Conservation (phyloP, 1,140 invertebrate genomes). For the Heterodera schachtii region DNA sequence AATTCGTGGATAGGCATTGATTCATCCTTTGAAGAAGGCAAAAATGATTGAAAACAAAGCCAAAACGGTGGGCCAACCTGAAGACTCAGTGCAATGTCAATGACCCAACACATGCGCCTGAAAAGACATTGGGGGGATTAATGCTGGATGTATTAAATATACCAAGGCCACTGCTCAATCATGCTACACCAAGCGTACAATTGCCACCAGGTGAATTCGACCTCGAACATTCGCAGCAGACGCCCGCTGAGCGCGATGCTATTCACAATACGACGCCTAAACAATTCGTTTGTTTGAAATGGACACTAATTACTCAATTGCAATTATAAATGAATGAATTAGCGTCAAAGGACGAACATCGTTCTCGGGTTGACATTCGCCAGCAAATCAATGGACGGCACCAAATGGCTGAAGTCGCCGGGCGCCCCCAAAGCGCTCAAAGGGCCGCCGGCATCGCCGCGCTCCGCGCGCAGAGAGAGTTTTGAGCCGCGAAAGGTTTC, state of each 20-base stretch:
- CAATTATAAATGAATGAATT: not conserved
- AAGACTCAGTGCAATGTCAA: constrained; percentile 69
- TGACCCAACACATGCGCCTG: constrained; percentile 87
- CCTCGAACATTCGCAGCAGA: constrained; percentile 92
- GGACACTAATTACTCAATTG: not conserved
- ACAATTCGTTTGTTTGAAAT: not conserved
- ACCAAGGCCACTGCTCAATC: constrained; percentile 95
- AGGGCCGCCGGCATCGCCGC: constrained; percentile 22
- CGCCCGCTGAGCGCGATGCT: constrained; percentile 79
- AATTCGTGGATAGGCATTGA: constrained; percentile 43
- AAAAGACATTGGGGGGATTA: not conserved
- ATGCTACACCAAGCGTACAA: constrained; percentile 89
- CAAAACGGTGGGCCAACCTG: not conserved
- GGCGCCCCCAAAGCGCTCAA: not conserved
- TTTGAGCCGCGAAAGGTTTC: constrained; percentile 45
- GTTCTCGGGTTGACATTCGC: constrained; percentile 95
- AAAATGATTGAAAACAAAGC: not conserved
- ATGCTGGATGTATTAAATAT: not conserved
- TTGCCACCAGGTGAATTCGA: constrained; percentile 90
- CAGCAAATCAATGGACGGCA: constrained; percentile 81
- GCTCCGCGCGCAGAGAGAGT: constrained; percentile 37
- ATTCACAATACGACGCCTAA: constrained; percentile 77
- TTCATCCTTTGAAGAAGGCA: constrained; percentile 19
- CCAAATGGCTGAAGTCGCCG: constrained; percentile 62
- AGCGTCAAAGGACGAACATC: constrained; percentile 75